Conservation (phyloP, 2,113 vertebrate species). For the Picathartes gymnocephalus region DNA sequence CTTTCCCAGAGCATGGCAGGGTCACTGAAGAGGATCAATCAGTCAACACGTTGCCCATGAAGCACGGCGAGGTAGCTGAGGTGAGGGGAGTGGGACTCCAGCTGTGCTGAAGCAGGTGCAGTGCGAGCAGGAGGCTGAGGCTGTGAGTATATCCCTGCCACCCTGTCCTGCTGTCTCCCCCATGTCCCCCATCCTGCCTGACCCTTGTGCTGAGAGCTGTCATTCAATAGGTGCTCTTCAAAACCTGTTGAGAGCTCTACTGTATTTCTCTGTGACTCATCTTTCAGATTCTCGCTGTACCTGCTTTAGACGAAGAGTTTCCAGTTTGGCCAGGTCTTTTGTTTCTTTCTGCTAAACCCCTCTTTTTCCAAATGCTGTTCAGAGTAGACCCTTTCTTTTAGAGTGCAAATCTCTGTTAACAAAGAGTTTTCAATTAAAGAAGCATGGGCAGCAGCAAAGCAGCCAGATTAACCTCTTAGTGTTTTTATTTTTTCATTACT, state of each 20-base stretch:
- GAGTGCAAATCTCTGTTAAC: background rate
- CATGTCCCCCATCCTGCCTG: background rate
- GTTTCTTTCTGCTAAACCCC: background rate
- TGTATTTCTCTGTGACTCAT: background rate
- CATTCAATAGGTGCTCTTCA: background rate
- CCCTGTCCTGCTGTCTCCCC: background rate
- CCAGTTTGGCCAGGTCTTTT: background rate
- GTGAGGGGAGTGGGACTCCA: background rate
- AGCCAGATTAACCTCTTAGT: background rate
- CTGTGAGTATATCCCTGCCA: background rate
- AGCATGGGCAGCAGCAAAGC: background rate
- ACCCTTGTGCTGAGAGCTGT: background rate
- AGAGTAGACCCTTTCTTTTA: background rate
- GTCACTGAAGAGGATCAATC: background rate
- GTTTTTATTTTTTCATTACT: background rate
- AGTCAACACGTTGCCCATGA: accelerated
- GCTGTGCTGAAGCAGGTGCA: accelerated
- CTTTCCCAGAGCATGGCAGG: background rate
- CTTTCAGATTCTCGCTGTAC: background rate
- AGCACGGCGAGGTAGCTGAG: background rate
- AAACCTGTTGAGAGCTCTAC: background rate
- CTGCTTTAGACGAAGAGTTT: background rate
- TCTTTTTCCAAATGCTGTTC: background rate
- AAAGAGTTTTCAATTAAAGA: background rate
- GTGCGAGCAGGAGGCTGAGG: background rate